Percentiles rank a stretch among this genome's conserved stretches.
Evolutionary conservation across 2,888 invertebrate genomes (phyloP).

Genomic region (Pantelozetes paolii): DNA sequence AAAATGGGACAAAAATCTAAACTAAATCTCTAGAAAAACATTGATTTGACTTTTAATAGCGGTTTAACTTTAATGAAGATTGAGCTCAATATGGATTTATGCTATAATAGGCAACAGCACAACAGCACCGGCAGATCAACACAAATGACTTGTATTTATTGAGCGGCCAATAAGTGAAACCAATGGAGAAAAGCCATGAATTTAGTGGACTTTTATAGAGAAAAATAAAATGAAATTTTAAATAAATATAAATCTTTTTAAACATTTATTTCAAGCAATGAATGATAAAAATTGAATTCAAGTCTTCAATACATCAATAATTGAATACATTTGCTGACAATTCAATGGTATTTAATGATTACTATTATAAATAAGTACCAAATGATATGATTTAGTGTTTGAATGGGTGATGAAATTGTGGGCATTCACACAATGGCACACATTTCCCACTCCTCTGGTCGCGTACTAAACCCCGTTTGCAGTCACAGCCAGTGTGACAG

Average conservation of each 20-base stretch:
- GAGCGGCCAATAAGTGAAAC: neutral
- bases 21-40: constrained; percentile 4
- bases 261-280: neutral
- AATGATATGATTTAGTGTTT: neutral
- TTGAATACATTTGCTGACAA: too few relatives aligned
- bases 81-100: constrained; percentile 24
- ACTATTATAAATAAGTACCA: neutral
- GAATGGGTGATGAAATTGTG: neutral
- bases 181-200: neutral
- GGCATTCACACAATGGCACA: neutral
- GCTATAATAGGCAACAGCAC: too few relatives aligned
- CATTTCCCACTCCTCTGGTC: neutral
- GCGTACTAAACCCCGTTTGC: neutral
- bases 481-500: constrained; percentile 4
- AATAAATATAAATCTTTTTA: neutral
- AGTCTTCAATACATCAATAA: too few relatives aligned
- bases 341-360: constrained; percentile 4
- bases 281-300: neutral
- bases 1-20: neutral
- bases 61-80: neutral
- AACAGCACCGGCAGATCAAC: neutral
- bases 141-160: constrained; percentile 5
- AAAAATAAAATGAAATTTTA: neutral
- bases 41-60: neutral
- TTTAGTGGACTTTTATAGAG: neutral